Percentiles rank a stretch among this genome's conserved stretches.
Evolutionary conservation across 2,797 vertebrate genomes (phyloP).

Genomic region (Lateolabrax maculatus): DNA sequence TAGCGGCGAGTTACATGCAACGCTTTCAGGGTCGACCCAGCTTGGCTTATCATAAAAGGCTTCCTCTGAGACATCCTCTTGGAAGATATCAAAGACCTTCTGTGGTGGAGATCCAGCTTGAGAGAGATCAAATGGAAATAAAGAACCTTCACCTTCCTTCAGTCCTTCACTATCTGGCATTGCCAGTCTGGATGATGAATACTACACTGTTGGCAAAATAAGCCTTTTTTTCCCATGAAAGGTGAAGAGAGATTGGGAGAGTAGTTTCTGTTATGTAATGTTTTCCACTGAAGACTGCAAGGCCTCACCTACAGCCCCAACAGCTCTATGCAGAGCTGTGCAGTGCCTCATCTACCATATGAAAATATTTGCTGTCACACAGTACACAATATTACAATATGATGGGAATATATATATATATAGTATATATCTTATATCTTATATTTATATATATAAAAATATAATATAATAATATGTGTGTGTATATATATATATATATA

Average conservation of each 20-base stretch:
- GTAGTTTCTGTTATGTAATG: constrained; percentile 14
- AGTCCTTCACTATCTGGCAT: constrained; percentile 51
- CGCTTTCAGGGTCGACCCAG: constrained; percentile 55
- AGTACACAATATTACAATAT: no score
- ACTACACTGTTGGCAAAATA: constrained; percentile 38
- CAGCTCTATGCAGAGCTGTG: background rate
- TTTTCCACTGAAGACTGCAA: constrained; percentile 30
- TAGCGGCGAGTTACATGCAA: constrained; percentile 46
- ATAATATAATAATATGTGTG: no score
- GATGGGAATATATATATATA: no score
- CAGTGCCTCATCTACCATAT: background rate
- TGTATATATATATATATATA: no score
- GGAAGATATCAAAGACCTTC: constrained; percentile 72
- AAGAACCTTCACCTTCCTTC: constrained; percentile 64
- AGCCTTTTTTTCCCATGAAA: constrained; percentile 54
- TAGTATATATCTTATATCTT: no score
- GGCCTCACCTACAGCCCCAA: constrained; percentile 6
- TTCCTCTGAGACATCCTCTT: constrained; percentile 75
- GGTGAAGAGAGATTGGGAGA: constrained; percentile 32
- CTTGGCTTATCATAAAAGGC: constrained; percentile 75
- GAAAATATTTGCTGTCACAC: no score
- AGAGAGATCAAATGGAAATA: constrained; percentile 72
- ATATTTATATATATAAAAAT: no score
- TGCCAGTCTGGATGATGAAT: constrained; percentile 41
- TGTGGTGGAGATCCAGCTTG: constrained; percentile 59